Evolutionary conservation across 1,140 invertebrate species (phyloP).

Genomic region (Diorhabda carinulata): DNA sequence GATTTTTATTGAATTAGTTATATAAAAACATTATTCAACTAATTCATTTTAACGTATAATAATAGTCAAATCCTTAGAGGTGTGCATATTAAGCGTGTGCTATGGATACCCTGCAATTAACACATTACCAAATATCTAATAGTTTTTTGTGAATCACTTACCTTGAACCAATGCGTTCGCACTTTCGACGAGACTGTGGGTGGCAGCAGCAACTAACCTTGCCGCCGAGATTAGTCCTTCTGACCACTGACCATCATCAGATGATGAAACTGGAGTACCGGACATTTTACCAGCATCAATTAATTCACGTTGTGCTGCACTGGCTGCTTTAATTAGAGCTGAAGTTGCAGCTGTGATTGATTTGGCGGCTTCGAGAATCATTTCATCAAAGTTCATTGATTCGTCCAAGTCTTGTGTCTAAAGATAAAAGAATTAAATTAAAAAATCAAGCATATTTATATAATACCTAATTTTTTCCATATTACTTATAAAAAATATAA

Average conservation of each 20-base stretch:
- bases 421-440: conserved; percentile 7
- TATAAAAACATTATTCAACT: no score
- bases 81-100: no score
- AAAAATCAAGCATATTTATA: background rate
- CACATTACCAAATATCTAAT: no score
- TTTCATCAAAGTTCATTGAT: conserved; percentile 95
- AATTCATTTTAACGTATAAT: no score
- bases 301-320: conserved; percentile 90
- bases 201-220: conserved; percentile 91
- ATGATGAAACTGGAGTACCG: conserved; percentile 70
- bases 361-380: conserved; percentile 97
- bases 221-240: conserved; percentile 96
- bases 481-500: background rate
- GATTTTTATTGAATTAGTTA: no score
- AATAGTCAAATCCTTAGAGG: no score
- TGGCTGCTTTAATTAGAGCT: conserved; percentile 92
- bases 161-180: conserved; percentile 96
- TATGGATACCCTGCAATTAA: no score
- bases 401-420: conserved; percentile 77
- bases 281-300: conserved; percentile 80
- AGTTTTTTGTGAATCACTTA: conserved; percentile 31
- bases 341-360: conserved; percentile 96
- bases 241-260: conserved; percentile 98
- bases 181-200: conserved; percentile 94
- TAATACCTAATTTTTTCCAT: background rate